phyloP scores from a whole-genome alignment of 2,797 vertebrate species.

The Lithobates sylvaticus region DNA sequence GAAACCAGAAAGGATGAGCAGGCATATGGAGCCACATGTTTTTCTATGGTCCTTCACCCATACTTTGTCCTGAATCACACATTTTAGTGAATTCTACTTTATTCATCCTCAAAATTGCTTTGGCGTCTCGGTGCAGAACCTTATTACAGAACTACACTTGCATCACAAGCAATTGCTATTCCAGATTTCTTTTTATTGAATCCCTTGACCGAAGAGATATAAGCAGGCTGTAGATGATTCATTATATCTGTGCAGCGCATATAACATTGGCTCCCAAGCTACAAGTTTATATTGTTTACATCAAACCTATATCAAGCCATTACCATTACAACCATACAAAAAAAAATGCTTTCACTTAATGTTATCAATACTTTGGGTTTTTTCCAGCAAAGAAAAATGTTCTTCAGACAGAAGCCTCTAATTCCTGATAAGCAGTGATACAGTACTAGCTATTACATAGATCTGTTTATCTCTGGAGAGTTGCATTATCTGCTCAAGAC shows the following conservation, averaged over 20 bases:
- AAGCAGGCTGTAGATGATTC: neutral
- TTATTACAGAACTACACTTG: too few species aligned
- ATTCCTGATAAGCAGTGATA: constrained; percentile 1
- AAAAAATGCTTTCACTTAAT: neutral
- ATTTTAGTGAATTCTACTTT: too few species aligned
- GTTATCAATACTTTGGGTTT: neutral
- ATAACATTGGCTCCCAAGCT: neutral
- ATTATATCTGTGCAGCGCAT: neutral
- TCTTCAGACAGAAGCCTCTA: neutral
- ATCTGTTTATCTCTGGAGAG: constrained; percentile 21
- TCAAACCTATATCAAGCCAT: neutral
- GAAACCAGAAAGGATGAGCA: too few species aligned
- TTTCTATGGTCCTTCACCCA: too few species aligned
- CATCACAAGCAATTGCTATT: too few species aligned
- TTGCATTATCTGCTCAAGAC: constrained; percentile 23
- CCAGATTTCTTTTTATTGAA: too few species aligned
- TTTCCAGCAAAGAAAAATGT: constrained; percentile 10
- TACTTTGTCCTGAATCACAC: too few species aligned
- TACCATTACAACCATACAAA: neutral
- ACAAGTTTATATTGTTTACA: neutral
- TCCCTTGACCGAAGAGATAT: neutral
- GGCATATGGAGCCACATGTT: too few species aligned
- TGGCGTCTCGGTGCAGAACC: too few species aligned
- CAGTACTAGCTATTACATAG: neutral
- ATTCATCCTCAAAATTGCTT: too few species aligned